Base-by-base conservation (phyloP, 2,113 vertebrate genomes). In the Myotis lucifugus region DNA sequence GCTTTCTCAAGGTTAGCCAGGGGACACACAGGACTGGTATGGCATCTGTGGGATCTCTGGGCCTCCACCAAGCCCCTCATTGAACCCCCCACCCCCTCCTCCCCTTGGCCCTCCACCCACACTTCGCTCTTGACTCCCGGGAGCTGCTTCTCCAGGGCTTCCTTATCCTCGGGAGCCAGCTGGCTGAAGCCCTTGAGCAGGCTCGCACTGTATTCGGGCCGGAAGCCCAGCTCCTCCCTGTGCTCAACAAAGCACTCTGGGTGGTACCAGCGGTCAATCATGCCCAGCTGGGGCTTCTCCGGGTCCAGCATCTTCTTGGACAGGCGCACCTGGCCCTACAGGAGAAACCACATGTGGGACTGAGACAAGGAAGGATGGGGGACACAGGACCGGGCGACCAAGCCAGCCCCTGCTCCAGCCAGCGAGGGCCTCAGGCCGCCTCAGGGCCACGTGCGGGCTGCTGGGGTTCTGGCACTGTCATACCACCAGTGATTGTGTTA, bases 191-290 rank as follows among this genome's bases (percentile, higher is more conserved):
- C 99, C 96, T 99, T 99, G 42, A 99, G 98, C 97, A 99, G 99
- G n/a, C 98, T 32, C 0, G 98, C 99, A 27, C 91, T 99, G 6
- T 99, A 99, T 0, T 98, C 98, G 0, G 99, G 98, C 81, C 99
- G 99, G 95, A 99, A 99, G 37, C 97, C 98, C 97, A 99, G 99
- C 69, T 99, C 99, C 6, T 99, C 99, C 13, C 99, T 98, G 40
- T 97, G 98, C 96, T 98, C 98, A 96, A 99, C 99, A 4, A 99
- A 99, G 98, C 99, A 99, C 59, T 97, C 96, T 0, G 98, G 99
- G 97, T 99, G 99, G 98, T 99, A 99, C 99, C 99, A 99, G 97
- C 99, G 99, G 97, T 99, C 99, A 0, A 99, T 99, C 98, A 99
- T 98, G 32, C 99, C 99, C 97, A 99, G 98, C 94, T 99, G 99